Conservation (phyloP, 2,113 vertebrate species). For the Microcebus lehilahytsara region DNA sequence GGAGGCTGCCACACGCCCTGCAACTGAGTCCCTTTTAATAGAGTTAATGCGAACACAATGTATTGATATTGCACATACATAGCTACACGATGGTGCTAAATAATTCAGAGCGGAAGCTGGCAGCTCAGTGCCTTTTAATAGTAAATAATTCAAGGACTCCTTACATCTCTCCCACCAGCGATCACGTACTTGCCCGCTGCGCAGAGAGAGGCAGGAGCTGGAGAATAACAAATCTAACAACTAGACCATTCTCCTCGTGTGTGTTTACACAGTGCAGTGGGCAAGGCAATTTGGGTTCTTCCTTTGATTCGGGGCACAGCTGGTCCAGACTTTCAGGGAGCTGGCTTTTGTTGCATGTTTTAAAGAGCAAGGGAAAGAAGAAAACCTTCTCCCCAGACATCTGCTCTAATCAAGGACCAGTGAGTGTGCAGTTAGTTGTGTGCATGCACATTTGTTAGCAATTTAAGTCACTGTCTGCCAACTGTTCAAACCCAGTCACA, state of each 20-base stretch:
- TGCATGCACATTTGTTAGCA: neutral
- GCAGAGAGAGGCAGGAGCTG: neutral
- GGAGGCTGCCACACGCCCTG: no score
- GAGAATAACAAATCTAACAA: rapidly evolving
- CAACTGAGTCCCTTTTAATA: neutral
- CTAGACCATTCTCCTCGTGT: neutral
- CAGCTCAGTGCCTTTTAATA: conserved; percentile 32
- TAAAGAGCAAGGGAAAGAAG: neutral
- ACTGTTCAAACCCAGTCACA: neutral
- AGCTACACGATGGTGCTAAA: neutral
- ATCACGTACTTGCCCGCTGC: neutral
- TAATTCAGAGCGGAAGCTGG: conserved; percentile 40
- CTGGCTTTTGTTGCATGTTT: neutral
- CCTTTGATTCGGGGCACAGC: neutral
- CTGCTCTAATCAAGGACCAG: neutral
- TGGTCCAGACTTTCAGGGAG: neutral
- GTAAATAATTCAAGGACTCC: conserved; percentile 49
- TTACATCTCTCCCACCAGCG: neutral
- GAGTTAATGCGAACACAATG: neutral
- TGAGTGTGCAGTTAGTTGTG: rapidly evolving
- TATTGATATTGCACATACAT: neutral
- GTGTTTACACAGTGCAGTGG: rapidly evolving
- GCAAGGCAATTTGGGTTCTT: rapidly evolving
- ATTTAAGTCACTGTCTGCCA: neutral
- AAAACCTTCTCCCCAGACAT: neutral